Conservation (phyloP, 2,888 invertebrate species). For the Apamea anceps region DNA sequence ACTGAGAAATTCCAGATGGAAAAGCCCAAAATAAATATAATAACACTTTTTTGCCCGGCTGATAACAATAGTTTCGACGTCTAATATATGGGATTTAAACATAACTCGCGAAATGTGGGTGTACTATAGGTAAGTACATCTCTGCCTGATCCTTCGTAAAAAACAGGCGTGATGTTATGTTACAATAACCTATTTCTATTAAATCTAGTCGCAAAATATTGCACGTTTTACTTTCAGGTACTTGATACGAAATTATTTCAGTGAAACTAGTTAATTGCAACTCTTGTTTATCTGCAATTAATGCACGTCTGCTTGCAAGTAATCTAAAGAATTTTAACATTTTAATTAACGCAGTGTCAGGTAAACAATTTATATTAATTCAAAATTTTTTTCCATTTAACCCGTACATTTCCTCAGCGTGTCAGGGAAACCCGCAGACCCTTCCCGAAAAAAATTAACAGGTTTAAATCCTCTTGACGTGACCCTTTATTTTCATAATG, state of each 20-base stretch:
- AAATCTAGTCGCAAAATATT: neutral
- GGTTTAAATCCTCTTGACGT: constrained; percentile 56
- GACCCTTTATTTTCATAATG: constrained; percentile 82
- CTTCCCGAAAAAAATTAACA: constrained; percentile 70
- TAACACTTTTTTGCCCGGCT: neutral
- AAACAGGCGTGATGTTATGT: neutral
- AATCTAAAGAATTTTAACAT: constrained; percentile 38
- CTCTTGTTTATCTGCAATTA: constrained; percentile 31
- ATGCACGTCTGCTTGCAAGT: constrained; percentile 12
- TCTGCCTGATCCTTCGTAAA: neutral
- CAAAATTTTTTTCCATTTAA: constrained; percentile 46
- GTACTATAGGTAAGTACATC: neutral
- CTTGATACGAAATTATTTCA: constrained; percentile 15
- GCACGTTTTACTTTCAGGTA: constrained; percentile 4
- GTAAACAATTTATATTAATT: constrained; percentile 46
- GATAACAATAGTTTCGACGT: neutral
- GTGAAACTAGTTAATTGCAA: constrained; percentile 35
- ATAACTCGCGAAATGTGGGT: neutral
- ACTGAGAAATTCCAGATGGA: neutral
- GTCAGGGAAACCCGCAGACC: constrained; percentile 55
- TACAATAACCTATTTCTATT: neutral
- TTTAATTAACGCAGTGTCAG: constrained; percentile 51
- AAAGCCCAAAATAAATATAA: too few species aligned
- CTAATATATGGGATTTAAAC: neutral
- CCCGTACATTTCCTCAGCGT: constrained; percentile 51